A percentile compares a stretch with the other conserved stretches of the same genome.
Conservation (phyloP, 2,888 invertebrate genomes). For the Melanotus villosus region DNA sequence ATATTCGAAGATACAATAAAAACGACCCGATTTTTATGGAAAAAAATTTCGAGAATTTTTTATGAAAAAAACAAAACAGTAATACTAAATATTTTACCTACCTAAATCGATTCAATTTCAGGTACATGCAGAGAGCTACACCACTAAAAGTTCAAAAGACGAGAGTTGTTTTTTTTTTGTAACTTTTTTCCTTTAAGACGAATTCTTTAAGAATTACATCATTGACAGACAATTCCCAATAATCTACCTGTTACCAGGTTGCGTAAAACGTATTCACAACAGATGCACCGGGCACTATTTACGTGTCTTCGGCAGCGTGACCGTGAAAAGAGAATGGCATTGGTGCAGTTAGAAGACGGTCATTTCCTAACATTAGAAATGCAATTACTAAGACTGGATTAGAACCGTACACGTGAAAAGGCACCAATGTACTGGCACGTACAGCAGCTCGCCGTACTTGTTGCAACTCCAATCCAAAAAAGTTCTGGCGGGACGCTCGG, state of each 20-base stretch:
- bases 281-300: slow-evolving; percentile 34
- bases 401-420: slow-evolving; percentile 41
- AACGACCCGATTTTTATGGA: too few species aligned
- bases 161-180: too few species aligned
- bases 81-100: slow-evolving; percentile 28
- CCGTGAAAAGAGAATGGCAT: slow-evolving; percentile 41
- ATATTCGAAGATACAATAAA: too few species aligned
- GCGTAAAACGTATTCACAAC: not conserved
- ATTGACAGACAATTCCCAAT: slow-evolving; percentile 36
- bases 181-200: slow-evolving; percentile 1
- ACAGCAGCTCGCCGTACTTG: slow-evolving; percentile 41
- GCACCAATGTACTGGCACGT: slow-evolving; percentile 42
- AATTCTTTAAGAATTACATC: slow-evolving; percentile 43
- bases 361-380: slow-evolving; percentile 38
- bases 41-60: too few species aligned
- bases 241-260: slow-evolving; percentile 17
- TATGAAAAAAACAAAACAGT: not conserved
- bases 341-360: slow-evolving; percentile 35
- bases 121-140: slow-evolving; percentile 15
- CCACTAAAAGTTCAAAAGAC: slow-evolving; percentile 30
- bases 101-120: slow-evolving; percentile 23
- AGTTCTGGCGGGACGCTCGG: slow-evolving; percentile 45
- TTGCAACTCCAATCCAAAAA: slow-evolving; percentile 41
- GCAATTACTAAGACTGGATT: slow-evolving; percentile 34
- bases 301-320: slow-evolving; percentile 32